Percentiles rank a stretch among this genome's conserved stretches.
Evolutionary conservation across 2,888 invertebrate species (phyloP).

Genomic region (Creontiades dilutus): DNA sequence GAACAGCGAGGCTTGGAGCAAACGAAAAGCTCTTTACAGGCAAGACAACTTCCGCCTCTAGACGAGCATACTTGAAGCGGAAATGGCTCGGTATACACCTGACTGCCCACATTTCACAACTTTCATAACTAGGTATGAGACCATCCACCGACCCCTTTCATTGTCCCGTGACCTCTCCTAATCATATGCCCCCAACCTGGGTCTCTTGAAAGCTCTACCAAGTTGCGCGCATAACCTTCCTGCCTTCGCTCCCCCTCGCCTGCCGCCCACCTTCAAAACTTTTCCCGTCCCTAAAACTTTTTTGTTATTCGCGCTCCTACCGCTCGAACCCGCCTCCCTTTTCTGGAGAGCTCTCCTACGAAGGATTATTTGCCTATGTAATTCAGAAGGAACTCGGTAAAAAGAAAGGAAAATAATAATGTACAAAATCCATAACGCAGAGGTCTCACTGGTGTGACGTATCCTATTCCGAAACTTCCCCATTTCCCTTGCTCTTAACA

Average conservation of each 20-base stretch:
- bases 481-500: background rate
- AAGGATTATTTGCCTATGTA: constrained; percentile 35
- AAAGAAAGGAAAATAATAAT: background rate
- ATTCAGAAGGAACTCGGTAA: background rate
- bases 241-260: background rate
- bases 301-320: constrained; percentile 18
- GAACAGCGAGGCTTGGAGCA: background rate
- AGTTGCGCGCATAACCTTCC: constrained; percentile 34
- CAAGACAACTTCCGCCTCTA: background rate
- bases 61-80: constrained; percentile 34
- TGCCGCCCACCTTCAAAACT: background rate
- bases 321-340: background rate
- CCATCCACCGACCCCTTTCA: constrained; percentile 24
- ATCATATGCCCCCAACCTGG: constrained; percentile 36
- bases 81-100: constrained; percentile 46
- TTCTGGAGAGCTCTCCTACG: background rate
- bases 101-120: constrained; percentile 55
- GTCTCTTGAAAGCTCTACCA: constrained; percentile 30
- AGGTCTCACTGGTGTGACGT: background rate
- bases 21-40: constrained; percentile 16
- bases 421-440: constrained; percentile 16
- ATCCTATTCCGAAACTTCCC: background rate
- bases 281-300: constrained; percentile 39
- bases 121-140: constrained; percentile 50
- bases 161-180: constrained; percentile 34